Evolutionary conservation across 2,113 vertebrate genomes (phyloP).

Genomic region (Peucedramus taeniatus): DNA sequence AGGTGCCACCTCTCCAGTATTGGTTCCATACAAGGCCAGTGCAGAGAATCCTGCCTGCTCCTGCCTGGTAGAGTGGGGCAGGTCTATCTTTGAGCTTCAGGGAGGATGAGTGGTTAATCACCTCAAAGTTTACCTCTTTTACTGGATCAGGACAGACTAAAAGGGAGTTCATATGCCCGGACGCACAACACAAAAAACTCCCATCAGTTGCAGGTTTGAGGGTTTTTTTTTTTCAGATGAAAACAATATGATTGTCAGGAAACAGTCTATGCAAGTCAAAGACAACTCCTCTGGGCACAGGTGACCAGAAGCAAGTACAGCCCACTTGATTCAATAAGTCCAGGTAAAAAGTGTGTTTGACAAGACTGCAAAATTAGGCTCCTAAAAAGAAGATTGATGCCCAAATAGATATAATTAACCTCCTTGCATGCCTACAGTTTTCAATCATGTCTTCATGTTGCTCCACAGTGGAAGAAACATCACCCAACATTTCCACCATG

Average conservation of each 20-base stretch:
- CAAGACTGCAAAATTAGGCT: background rate
- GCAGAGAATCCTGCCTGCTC: background rate
- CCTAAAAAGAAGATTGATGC: background rate
- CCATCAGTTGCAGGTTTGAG: background rate
- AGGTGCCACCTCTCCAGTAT: fast-evolving
- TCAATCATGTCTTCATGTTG: fast-evolving
- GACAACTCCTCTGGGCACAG: no score
- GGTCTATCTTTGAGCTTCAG: background rate
- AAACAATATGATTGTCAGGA: background rate
- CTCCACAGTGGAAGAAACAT: background rate
- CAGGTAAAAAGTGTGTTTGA: background rate
- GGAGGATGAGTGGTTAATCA: background rate
- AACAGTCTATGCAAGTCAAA: background rate
- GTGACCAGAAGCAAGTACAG: background rate
- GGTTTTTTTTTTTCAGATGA: background rate
- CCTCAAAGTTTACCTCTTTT: background rate
- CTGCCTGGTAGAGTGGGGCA: background rate
- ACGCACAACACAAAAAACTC: fast-evolving
- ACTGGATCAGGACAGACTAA: fast-evolving
- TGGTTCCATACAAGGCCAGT: fast-evolving
- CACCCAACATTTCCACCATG: fast-evolving
- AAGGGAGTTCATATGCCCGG: background rate
- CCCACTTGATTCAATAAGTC: background rate
- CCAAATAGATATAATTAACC: background rate
- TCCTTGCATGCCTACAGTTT: background rate